These are phyloP conservation scores for Ephestia elutella DNA, from an alignment of 1,140 invertebrate species.

Conservation along the genomic window DNA sequence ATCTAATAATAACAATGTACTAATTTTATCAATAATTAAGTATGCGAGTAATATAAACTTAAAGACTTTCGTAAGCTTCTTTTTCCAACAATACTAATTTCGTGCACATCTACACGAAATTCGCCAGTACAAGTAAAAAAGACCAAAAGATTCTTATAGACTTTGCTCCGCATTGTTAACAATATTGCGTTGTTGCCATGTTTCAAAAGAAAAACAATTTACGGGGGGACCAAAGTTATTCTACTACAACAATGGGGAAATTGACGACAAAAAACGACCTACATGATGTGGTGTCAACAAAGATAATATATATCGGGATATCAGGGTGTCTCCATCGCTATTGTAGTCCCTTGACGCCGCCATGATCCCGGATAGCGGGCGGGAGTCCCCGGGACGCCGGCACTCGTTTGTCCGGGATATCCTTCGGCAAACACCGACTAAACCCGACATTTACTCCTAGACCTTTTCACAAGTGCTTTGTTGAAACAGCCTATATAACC, in stretches of 20 bases:
- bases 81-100: too few species aligned
- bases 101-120: too few species aligned
- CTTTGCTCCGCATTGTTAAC: not conserved
- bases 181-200: not conserved
- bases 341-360: slow-evolving; percentile 58
- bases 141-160: slow-evolving; percentile 7
- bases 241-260: slow-evolving; percentile 57
- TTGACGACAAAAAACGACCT: slow-evolving; percentile 66
- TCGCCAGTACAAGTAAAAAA: slow-evolving; percentile 22
- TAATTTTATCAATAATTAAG: too few species aligned
- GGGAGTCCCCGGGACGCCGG: slow-evolving; percentile 30
- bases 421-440: slow-evolving; percentile 64
- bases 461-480: slow-evolving; percentile 63
- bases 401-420: slow-evolving; percentile 66
- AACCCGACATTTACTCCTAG: slow-evolving; percentile 68
- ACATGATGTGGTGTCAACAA: slow-evolving; percentile 66
- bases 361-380: slow-evolving; percentile 57
- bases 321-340: slow-evolving; percentile 55
- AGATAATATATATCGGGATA: slow-evolving; percentile 69
- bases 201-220: slow-evolving; percentile 33
- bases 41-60: too few species aligned
- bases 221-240: slow-evolving; percentile 48
- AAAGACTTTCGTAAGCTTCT: too few species aligned
- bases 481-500: slow-evolving; percentile 42
- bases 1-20: too few species aligned